Conservation (phyloP, 2,888 invertebrate species). For the Aleiodes alternator region DNA sequence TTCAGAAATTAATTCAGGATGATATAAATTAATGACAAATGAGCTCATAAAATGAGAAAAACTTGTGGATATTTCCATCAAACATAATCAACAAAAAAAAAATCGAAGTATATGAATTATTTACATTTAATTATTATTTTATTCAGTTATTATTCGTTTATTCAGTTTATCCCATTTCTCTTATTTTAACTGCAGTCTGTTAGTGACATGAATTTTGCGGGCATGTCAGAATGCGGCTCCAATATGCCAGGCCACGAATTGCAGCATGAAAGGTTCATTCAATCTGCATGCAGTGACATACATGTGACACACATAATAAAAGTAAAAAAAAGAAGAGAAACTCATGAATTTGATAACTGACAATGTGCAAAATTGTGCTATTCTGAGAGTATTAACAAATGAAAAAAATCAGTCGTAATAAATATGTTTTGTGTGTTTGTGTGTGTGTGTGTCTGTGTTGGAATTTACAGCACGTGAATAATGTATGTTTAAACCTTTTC, state of each 20-base stretch:
- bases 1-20: no score
- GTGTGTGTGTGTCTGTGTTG: no score
- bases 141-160: no score
- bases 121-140: background rate
- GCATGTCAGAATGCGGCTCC: constrained; percentile 53
- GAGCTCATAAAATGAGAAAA: no score
- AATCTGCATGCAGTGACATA: constrained; percentile 19
- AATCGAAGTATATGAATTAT: background rate
- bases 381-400: background rate
- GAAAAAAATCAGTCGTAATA: background rate
- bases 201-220: constrained; percentile 35
- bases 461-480: background rate
- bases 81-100: no score
- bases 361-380: background rate
- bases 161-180: no score
- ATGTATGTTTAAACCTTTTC: no score
- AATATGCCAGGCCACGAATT: constrained; percentile 55
- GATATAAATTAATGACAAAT: no score
- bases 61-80: background rate
- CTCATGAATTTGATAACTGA: constrained; percentile 1
- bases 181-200: constrained; percentile 43
- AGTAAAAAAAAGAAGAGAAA: constrained; percentile 9
- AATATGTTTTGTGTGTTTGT: background rate
- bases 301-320: background rate
- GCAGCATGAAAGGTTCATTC: constrained; percentile 17